These are phyloP conservation scores for Sylvia borin DNA, from an alignment of 2,797 vertebrate species.

Conservation along the genomic window DNA sequence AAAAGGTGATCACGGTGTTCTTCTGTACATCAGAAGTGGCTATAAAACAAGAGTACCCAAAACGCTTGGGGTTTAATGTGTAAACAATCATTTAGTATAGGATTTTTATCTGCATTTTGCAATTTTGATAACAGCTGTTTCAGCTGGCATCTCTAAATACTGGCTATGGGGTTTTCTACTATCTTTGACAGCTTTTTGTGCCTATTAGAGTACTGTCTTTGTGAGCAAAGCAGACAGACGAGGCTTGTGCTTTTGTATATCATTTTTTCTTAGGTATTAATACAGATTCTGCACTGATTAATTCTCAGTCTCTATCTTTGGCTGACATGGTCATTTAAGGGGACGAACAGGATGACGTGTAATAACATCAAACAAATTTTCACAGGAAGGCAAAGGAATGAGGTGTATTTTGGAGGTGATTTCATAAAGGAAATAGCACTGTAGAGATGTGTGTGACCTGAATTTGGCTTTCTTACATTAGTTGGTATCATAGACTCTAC, in stretches of 20 bases:
- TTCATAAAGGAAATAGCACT: neutral
- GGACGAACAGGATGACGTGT: neutral
- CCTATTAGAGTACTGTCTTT: neutral
- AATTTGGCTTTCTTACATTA: neutral
- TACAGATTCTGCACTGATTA: neutral
- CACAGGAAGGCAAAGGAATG: neutral
- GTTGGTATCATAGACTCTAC: neutral
- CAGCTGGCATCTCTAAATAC: neutral
- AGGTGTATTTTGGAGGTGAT: neutral
- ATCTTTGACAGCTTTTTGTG: conserved; percentile 33
- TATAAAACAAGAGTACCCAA: neutral
- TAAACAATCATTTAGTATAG: neutral
- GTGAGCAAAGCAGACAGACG: neutral
- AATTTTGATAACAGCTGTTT: neutral
- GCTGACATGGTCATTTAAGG: neutral
- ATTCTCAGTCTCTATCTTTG: neutral
- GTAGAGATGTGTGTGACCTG: neutral
- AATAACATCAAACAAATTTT: neutral
- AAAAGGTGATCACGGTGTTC: neutral
- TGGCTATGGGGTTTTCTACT: neutral
- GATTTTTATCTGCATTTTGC: neutral
- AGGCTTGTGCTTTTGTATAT: neutral
- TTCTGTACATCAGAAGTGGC: neutral
- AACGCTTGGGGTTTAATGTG: neutral
- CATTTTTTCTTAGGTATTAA: neutral